Evolutionary conservation across 2,113 vertebrate species (phyloP), one percentile per base, ranked within the genome.

Genomic region (Corynorhinus townsendii): DNA sequence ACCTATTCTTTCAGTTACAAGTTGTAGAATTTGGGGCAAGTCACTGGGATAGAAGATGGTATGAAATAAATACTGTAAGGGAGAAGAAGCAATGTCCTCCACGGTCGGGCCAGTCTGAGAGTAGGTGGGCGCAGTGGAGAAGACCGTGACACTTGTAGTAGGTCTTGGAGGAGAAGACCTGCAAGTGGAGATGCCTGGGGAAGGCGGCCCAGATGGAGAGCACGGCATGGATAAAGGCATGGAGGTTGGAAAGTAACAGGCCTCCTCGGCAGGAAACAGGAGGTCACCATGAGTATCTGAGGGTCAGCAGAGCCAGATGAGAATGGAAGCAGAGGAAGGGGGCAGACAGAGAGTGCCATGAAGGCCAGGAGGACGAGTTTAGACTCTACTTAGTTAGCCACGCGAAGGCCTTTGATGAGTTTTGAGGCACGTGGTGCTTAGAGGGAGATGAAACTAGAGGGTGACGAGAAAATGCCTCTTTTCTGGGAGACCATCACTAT

Each of bases 301-400:
- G 64, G 75, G 64, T 40, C n/a, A 20, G 26, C 9, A 15, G 28
- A 7, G 3, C 35, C 47, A n/a, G 47, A 35, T 24, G 35, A 86
- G 7, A 14, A 33, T 19, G 17, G 54, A 54, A 45, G 33, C 0
- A 0, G 0, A 26, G 43, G 54, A 40, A 75, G 52, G n/a, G 30
- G 30, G 40, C 38, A 68, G 24, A 19, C 7, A 17, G 19, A 66
- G 33, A 0, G 0, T 14, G 16, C 73, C 38, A 38, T 19, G 16
- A 15, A 62, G 7, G 12, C 33, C 24, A 19, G 22, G 12, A 24
- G 20, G 33, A 56, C 11, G 12, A 49, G 54, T 38, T 11, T 66
- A 38, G 40, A 20, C 68, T 89, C 81, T 22, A 69, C 30, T 22
- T 19, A 24, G 24, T 68, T 45, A 75, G 35, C 16, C 38, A 35